Conservation (phyloP, 2,888 invertebrate genomes). For the Conchocele bisecta region DNA sequence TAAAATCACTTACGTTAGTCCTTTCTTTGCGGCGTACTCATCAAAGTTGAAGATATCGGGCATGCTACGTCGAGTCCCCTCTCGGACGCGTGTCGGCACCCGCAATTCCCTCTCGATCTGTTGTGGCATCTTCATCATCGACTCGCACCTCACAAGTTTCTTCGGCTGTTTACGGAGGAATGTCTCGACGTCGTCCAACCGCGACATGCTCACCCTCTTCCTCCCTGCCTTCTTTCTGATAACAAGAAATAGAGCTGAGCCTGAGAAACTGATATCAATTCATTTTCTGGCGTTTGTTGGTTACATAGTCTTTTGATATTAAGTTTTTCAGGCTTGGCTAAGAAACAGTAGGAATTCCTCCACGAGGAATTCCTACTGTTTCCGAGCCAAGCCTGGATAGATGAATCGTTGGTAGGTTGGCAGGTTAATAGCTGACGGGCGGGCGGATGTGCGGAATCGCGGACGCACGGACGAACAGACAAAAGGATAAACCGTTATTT, state of each 20-base stretch:
- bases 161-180: conserved; percentile 69
- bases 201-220: conserved; percentile 68
- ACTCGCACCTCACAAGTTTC: conserved; percentile 63
- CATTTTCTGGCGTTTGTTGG: too few relatives aligned
- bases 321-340: too few relatives aligned
- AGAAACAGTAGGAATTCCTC: too few relatives aligned
- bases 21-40: conserved; percentile 67
- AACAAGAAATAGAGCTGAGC: too few relatives aligned
- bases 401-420: too few relatives aligned
- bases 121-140: conserved; percentile 68
- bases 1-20: conserved; percentile 68
- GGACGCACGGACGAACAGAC: too few relatives aligned
- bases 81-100: conserved; percentile 73
- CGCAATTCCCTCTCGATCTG: conserved; percentile 74
- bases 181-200: conserved; percentile 76
- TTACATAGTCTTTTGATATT: too few relatives aligned
- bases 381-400: too few relatives aligned
- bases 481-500: too few relatives aligned
- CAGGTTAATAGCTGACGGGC: not conserved
- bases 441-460: not conserved
- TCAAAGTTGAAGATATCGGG: conserved; percentile 77
- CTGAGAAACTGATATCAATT: too few relatives aligned
- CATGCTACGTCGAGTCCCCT: conserved; percentile 68
- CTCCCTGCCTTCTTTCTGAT: conserved; percentile 68
- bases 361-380: too few relatives aligned